phyloP scores from a whole-genome alignment of 2,797 vertebrate species.

The Crenuchus spilurus region DNA sequence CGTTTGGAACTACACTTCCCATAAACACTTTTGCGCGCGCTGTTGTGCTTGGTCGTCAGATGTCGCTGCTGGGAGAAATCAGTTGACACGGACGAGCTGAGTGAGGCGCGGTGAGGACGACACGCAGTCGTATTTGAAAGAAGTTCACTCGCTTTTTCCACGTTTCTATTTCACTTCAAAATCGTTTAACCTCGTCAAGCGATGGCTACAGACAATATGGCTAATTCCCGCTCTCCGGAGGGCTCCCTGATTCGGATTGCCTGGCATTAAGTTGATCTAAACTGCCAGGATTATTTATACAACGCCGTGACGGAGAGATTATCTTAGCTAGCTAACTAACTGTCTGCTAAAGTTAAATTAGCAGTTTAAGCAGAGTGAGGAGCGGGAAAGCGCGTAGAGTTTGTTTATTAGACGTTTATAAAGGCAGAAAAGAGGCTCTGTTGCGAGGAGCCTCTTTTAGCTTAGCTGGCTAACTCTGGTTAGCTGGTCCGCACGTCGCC shows the following conservation, averaged over 20 bases:
- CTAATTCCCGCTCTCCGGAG: conserved; percentile 40
- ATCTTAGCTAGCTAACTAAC: conserved; percentile 52
- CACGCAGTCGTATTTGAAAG: conserved; percentile 71
- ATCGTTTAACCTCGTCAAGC: conserved; percentile 42
- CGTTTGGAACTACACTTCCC: conserved; percentile 49
- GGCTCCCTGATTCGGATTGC: neutral
- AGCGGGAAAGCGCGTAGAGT: conserved; percentile 41
- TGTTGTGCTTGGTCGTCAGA: conserved; percentile 59
- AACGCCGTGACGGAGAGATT: conserved; percentile 60
- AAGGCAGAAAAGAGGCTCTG: too few relatives aligned
- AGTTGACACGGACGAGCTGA: conserved; percentile 59
- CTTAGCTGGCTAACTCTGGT: conserved; percentile 56
- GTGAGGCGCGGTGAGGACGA: conserved; percentile 70
- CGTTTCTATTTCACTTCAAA: conserved; percentile 43
- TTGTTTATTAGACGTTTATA: neutral
- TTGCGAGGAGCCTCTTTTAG: conserved; percentile 20
- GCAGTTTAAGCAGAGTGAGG: conserved; percentile 57
- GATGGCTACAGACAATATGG: neutral
- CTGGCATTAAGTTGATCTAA: conserved; percentile 28
- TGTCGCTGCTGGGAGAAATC: conserved; percentile 60
- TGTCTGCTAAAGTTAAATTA: conserved; percentile 47
- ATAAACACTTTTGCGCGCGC: neutral
- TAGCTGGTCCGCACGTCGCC: conserved; percentile 45
- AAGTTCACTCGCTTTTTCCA: conserved; percentile 67
- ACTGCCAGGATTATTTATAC: conserved; percentile 60